Base-by-base conservation (phyloP, 2,888 invertebrate genomes). In the Heliconius cydno region DNA sequence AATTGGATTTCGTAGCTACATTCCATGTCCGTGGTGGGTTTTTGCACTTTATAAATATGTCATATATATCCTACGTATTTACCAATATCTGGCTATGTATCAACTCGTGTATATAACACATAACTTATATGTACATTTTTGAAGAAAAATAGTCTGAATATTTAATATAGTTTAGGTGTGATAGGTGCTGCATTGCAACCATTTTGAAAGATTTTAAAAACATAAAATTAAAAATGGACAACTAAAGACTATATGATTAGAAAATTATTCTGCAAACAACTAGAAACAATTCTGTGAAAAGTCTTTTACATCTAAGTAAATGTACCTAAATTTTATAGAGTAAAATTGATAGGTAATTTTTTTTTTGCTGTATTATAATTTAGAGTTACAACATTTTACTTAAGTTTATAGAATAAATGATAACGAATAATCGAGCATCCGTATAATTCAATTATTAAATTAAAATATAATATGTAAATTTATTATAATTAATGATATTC, bases 1-100 rank as follows among this genome's bases (percentile, higher is more conserved):
- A 81, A 81, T 82, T 74, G 78, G 74, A 78, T 80, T 79, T 78
- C 57, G 78, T 66, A 78, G 74, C 74, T 79, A 79, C 78, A 81
- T 82, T 79, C 81, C 82, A 75, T 65, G 60, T 68, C 25, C 34
- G 19, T 19, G 34, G 52, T n/a, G 38, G 63, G 74, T 68, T 73
- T 77, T 73, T 66, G 57, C 60, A 34, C 30, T 28, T 28, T 52
- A 66, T 68, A 60, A 30, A 41, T 60, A 13, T 28, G 46, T 70
- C 15, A 70, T 70, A 46, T 78, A 28, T n/a, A 46, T 3, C 6
- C 15, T 74, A 22, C 10, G 19, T 22, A 41, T 10, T 41, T 25
- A 38, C 6, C 22, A 41, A 46, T 63, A 65, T 28, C 10, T 63
- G 12, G 13, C 7, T 65, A n/a, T n/a, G 52, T 7, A 19, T 52